These are phyloP conservation scores for Apogon hyalosoma DNA, from an alignment of 2,797 vertebrate genomes.

Conservation along the genomic window DNA sequence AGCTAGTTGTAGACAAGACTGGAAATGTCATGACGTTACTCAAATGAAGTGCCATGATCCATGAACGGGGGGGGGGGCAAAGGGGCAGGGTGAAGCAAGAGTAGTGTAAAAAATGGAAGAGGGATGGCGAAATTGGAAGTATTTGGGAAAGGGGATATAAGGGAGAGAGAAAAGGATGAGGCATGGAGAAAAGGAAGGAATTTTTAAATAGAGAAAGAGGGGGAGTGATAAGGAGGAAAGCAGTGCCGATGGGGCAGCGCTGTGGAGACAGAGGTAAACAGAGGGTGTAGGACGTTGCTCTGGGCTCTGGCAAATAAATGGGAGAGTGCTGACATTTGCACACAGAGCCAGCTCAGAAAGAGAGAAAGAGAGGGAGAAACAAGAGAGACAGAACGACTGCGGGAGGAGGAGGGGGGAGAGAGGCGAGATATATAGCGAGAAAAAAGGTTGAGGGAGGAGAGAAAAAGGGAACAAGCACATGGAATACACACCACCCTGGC, in stretches of 20 bases:
- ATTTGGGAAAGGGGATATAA: constrained; percentile 1
- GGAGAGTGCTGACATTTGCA: constrained; percentile 82
- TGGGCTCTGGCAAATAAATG: constrained; percentile 76
- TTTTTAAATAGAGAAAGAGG: constrained; percentile 12
- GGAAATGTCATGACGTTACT: constrained; percentile 72
- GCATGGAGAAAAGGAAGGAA: constrained; percentile 8
- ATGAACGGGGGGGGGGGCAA: constrained; percentile 44
- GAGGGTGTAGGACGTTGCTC: constrained; percentile 71
- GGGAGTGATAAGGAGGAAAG: constrained; percentile 22
- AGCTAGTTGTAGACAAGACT: constrained; percentile 53
- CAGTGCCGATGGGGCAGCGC: constrained; percentile 40
- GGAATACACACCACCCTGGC: constrained; percentile 69
- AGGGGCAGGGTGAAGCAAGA: constrained; percentile 55
- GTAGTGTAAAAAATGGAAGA: constrained; percentile 56
- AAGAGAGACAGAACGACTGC: constrained; percentile 53
- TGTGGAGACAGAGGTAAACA: constrained; percentile 73
- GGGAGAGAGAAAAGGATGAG: constrained; percentile 29
- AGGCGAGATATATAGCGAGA: constrained; percentile 18
- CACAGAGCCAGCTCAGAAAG: constrained; percentile 65
- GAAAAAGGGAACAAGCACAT: constrained; percentile 50
- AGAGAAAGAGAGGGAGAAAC: constrained; percentile 53
- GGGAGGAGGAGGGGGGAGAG: constrained; percentile 5
- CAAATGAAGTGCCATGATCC: constrained; percentile 71
- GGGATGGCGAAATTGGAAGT: constrained; percentile 2
- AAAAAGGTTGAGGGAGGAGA: constrained; percentile 33